Evolutionary conservation across 2,113 vertebrate species (phyloP).

Genomic region (Solea senegalensis): DNA sequence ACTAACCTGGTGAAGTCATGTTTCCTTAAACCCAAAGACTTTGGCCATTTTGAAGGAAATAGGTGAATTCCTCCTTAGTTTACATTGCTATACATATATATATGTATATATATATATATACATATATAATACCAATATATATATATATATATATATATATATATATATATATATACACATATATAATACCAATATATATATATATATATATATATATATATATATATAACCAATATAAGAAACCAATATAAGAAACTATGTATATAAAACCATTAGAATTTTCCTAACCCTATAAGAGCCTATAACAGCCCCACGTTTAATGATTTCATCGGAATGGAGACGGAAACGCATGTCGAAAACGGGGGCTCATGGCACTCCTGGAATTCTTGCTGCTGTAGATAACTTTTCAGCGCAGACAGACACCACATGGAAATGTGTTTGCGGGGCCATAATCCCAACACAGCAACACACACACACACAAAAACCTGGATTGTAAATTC

Average conservation of each 20-base stretch:
- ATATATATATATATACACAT: conserved; percentile 39
- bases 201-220: conserved; percentile 40
- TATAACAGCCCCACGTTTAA: conserved; percentile 45
- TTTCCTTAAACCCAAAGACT: not conserved
- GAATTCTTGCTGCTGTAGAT: conserved; percentile 50
- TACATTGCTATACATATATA: conserved; percentile 51
- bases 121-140: too few species aligned
- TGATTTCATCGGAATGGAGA: conserved; percentile 46
- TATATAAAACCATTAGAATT: conserved; percentile 37
- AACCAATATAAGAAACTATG: too few species aligned
- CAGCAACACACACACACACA: not conserved
- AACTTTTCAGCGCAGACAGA: conserved; percentile 56
- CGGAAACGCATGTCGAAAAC: conserved; percentile 26
- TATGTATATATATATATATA: too few species aligned
- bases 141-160: conserved; percentile 40
- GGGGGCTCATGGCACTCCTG: conserved; percentile 12
- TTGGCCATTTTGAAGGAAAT: not conserved
- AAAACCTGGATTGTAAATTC: conserved; percentile 28
- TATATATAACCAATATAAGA: too few species aligned
- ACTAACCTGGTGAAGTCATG: too few species aligned
- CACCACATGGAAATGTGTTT: conserved; percentile 59
- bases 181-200: too few species aligned
- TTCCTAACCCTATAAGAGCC: conserved; percentile 31
- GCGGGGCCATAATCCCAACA: conserved; percentile 17
- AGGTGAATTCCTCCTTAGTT: conserved; percentile 20